Percentiles rank a stretch among this genome's conserved stretches.
phyloP scores from a whole-genome alignment of 2,113 vertebrate genomes.

The Phrynosoma blainvillii region DNA sequence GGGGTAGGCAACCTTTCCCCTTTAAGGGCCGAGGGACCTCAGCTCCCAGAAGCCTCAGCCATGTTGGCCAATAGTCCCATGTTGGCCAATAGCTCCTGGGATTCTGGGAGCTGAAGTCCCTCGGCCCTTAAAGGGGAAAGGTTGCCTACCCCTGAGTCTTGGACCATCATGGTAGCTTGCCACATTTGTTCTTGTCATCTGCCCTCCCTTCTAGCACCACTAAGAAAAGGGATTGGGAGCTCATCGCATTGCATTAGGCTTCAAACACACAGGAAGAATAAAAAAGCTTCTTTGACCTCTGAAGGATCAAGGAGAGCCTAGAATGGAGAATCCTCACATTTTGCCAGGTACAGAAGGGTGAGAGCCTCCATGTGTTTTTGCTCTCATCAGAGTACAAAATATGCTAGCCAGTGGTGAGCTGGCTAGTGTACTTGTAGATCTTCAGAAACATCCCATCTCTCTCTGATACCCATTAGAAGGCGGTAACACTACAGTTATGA shows the following conservation, averaged over 20 bases:
- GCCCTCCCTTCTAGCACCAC: not conserved
- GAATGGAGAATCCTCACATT: not conserved
- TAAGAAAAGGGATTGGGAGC: not conserved
- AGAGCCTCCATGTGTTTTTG: not conserved
- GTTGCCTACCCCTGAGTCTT: too few relatives aligned
- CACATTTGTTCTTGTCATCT: not conserved
- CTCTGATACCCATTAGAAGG: too few relatives aligned
- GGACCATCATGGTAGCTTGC: not conserved
- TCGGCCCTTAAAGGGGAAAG: too few relatives aligned
- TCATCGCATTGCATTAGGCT: not conserved
- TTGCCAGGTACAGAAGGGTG: not conserved
- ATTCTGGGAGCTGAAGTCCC: too few relatives aligned
- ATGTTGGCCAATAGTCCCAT: too few relatives aligned
- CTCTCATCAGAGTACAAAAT: not conserved
- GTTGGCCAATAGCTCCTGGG: too few relatives aligned
- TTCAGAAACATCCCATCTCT: not conserved
- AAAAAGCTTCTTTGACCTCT: not conserved
- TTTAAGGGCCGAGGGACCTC: too few relatives aligned
- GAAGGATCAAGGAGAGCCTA: not conserved
- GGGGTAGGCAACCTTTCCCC: too few relatives aligned
- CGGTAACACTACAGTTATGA: not conserved
- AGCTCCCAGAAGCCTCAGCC: too few relatives aligned
- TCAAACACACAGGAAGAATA: not conserved
- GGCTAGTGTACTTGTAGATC: not conserved
- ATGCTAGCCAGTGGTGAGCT: not conserved